Evolutionary conservation across 2,888 invertebrate genomes (phyloP).

Genomic region (Piscicola geometra): DNA sequence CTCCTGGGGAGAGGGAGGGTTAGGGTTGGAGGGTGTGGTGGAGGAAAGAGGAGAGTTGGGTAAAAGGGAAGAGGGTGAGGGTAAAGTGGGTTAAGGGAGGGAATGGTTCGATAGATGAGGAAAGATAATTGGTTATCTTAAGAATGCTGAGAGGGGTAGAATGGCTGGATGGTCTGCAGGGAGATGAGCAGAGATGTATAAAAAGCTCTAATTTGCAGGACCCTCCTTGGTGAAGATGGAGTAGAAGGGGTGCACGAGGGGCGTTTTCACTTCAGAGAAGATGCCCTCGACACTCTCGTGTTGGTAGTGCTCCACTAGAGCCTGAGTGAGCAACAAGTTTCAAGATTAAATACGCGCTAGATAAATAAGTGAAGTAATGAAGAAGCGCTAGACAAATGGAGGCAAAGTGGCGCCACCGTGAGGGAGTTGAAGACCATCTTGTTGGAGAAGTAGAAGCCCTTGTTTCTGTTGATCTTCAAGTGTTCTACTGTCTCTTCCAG

Average conservation of each 20-base stretch:
- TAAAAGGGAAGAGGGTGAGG: too few relatives aligned
- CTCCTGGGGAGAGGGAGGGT: too few relatives aligned
- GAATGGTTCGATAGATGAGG: neutral
- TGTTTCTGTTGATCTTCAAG: neutral
- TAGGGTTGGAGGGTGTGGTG: neutral
- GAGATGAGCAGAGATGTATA: neutral
- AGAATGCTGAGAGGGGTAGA: neutral
- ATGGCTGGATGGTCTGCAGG: neutral
- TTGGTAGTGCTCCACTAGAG: slow-evolving; percentile 20
- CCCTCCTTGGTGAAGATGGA: slow-evolving; percentile 22
- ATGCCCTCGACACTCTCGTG: slow-evolving; percentile 8
- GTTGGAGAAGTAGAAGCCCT: slow-evolving; percentile 11
- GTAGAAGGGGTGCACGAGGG: slow-evolving; percentile 20
- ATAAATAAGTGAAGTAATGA: too few relatives aligned
- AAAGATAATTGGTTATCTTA: neutral
- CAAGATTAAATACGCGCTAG: too few relatives aligned
- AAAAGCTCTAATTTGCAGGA: neutral
- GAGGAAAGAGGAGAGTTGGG: neutral
- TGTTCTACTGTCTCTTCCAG: neutral
- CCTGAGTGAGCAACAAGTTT: too few relatives aligned
- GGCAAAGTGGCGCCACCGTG: neutral
- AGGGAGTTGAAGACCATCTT: neutral
- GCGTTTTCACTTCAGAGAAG: slow-evolving; percentile 11
- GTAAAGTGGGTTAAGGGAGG: too few relatives aligned
- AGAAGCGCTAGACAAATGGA: too few relatives aligned